Evolutionary conservation across 2,113 vertebrate species (phyloP).

Genomic region (Mirounga angustirostris): DNA sequence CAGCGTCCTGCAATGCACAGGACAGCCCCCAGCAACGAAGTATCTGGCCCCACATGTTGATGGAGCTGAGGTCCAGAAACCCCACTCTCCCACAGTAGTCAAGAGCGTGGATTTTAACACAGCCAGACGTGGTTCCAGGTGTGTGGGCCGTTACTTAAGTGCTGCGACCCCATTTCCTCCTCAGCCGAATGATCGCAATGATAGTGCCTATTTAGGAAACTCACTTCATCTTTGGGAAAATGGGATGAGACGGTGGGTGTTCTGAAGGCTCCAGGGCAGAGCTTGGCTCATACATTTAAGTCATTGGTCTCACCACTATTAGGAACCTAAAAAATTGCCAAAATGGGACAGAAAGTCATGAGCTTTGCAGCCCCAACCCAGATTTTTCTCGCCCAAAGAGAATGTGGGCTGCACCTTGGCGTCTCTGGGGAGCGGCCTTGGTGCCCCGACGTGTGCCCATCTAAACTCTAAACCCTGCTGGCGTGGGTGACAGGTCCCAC

Average conservation of each 20-base stretch:
- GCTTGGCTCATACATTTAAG: not conserved
- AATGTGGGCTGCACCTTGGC: rapidly evolving
- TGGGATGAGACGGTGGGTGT: rapidly evolving
- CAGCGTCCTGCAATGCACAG: rapidly evolving
- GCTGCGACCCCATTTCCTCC: rapidly evolving
- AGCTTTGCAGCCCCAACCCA: not conserved
- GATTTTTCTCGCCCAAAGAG: not conserved
- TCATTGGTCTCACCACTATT: not conserved
- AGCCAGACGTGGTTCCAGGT: not conserved
- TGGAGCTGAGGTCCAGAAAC: rapidly evolving
- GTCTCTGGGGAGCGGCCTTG: too few species aligned
- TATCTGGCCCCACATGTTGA: rapidly evolving
- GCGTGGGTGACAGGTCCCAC: rapidly evolving
- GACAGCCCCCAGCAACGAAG: too few species aligned
- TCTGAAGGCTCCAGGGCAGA: not conserved
- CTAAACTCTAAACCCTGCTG: not conserved
- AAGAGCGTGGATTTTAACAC: not conserved
- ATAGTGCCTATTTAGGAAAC: rapidly evolving
- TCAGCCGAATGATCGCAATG: rapidly evolving
- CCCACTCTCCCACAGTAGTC: rapidly evolving
- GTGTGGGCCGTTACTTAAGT: not conserved
- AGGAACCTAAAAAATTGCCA: not conserved
- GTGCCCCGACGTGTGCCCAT: rapidly evolving
- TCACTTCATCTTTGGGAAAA: not conserved
- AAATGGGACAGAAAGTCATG: not conserved